These are phyloP conservation scores for Disparrhopalites patrizii DNA, from an alignment of 2,888 invertebrate genomes.

Conservation along the genomic window DNA sequence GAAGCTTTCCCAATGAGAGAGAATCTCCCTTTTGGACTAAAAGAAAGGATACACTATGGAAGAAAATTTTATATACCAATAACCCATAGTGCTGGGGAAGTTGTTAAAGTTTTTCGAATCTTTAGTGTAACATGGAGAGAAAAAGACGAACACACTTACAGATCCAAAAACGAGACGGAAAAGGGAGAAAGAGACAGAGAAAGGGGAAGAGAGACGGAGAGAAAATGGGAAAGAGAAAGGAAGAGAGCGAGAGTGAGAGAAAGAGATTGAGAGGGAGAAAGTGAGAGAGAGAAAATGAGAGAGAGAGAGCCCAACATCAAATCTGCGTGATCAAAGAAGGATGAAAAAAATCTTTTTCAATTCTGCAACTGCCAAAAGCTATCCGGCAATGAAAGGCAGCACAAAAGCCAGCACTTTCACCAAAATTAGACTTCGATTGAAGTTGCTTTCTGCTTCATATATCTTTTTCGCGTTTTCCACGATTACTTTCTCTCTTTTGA, in stretches of 20 bases:
- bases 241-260: not conserved
- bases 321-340: conserved; percentile 47
- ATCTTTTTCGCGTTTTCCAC: conserved; percentile 43
- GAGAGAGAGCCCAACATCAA: conserved; percentile 25
- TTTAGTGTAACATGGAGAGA: too few relatives aligned
- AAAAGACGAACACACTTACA: too few relatives aligned
- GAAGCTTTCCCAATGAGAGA: conserved; percentile 6
- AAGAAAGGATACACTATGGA: conserved; percentile 7
- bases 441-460: conserved; percentile 47
- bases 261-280: not conserved
- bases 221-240: too few relatives aligned
- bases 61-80: conserved; percentile 5
- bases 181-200: too few relatives aligned
- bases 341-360: conserved; percentile 43
- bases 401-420: conserved; percentile 48
- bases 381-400: conserved; percentile 46
- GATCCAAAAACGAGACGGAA: too few relatives aligned
- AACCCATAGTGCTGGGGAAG: conserved; percentile 11
- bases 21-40: not conserved
- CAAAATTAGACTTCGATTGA: conserved; percentile 49
- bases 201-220: not conserved
- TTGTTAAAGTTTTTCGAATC: conserved; percentile 6
- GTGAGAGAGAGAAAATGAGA: not conserved
- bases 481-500: conserved; percentile 35
- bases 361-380: conserved; percentile 49